Percentiles rank a stretch among this genome's conserved stretches.
phyloP scores from a whole-genome alignment of 2,888 invertebrate species.

The Drosophila kokeensis region DNA sequence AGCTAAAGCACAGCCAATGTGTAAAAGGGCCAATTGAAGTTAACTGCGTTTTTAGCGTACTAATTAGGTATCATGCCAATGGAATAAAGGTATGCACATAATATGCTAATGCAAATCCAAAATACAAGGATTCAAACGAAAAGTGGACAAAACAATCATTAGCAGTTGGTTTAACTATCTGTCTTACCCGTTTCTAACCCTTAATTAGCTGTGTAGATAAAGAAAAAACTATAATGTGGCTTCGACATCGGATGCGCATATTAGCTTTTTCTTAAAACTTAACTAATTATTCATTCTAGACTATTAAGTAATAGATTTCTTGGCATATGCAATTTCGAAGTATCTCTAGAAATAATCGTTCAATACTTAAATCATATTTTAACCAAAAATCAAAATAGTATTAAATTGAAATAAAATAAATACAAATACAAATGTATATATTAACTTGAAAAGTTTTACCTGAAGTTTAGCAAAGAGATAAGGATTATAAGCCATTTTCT shows the following conservation, averaged over 20 bases:
- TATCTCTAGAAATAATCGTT: not conserved
- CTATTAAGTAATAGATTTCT: not conserved
- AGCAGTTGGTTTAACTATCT: not conserved
- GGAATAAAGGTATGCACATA: not conserved
- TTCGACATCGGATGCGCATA: not conserved
- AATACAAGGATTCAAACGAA: not conserved
- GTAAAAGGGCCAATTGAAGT: slow-evolving; percentile 35
- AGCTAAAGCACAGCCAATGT: slow-evolving; percentile 23
- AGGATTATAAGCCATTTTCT: not conserved
- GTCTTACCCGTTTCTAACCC: too few species aligned
- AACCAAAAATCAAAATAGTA: not conserved
- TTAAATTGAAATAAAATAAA: not conserved
- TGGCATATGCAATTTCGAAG: not conserved
- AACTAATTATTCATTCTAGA: not conserved
- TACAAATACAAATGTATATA: not conserved
- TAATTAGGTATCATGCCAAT: slow-evolving; percentile 24
- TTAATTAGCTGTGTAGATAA: not conserved
- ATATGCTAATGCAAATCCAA: slow-evolving; percentile 12
- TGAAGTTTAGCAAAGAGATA: not conserved
- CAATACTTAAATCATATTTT: not conserved
- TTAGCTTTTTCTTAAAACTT: not conserved
- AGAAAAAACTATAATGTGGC: not conserved
- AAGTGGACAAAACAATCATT: not conserved
- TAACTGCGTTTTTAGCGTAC: slow-evolving; percentile 23
- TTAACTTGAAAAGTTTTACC: not conserved